Percentiles rank a stretch among this genome's conserved stretches.
These are phyloP conservation scores for Caradrina kadenii DNA, from an alignment of 2,888 invertebrate genomes.

Conservation along the genomic window DNA sequence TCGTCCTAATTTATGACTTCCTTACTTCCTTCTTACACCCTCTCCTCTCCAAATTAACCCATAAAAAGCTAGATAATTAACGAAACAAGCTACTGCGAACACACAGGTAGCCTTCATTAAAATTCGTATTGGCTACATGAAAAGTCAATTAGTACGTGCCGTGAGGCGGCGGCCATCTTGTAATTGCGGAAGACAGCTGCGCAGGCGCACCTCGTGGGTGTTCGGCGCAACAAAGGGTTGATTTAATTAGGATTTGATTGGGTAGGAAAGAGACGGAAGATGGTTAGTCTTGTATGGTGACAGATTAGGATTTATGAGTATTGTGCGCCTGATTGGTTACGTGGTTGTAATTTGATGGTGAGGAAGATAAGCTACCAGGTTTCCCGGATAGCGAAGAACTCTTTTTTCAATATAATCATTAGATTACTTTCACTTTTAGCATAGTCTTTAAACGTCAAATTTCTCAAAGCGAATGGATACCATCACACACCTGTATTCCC, in stretches of 20 bases:
- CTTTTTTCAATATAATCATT: neutral
- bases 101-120: slow-evolving; percentile 73
- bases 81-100: slow-evolving; percentile 68
- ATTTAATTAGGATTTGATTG: slow-evolving; percentile 69
- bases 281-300: slow-evolving; percentile 8
- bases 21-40: neutral
- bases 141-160: slow-evolving; percentile 89
- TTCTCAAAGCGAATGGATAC: too few species aligned
- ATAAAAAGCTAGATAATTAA: slow-evolving; percentile 68
- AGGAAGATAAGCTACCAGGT: neutral
- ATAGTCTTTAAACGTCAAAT: too few species aligned
- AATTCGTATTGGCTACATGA: slow-evolving; percentile 84
- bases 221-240: slow-evolving; percentile 67
- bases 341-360: neutral
- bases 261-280: slow-evolving; percentile 42
- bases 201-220: slow-evolving; percentile 79
- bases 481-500: too few species aligned
- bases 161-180: slow-evolving; percentile 83
- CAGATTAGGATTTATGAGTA: slow-evolving; percentile 11
- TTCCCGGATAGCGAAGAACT: neutral
- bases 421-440: too few species aligned
- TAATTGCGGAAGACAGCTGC: slow-evolving; percentile 85
- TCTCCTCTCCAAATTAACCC: slow-evolving; percentile 51
- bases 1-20: neutral
- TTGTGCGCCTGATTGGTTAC: neutral